phyloP scores from a whole-genome alignment of 2,797 vertebrate species.

The Phylloscopus collybita region DNA sequence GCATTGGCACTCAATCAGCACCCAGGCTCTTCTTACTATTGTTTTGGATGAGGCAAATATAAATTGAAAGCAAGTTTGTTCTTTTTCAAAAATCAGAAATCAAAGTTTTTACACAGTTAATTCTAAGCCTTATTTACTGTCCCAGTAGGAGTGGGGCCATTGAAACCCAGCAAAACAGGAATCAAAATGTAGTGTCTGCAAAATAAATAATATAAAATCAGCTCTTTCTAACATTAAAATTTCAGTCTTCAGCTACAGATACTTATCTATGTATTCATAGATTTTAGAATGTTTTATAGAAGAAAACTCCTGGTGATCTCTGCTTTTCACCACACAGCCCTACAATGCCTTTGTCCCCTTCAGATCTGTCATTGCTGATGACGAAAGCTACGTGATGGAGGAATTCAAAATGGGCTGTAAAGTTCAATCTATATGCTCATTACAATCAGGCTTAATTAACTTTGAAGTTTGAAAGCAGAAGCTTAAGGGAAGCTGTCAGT shows the following conservation, averaged over 20 bases:
- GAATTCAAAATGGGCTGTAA: neutral
- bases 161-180: neutral
- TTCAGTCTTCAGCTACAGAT: neutral
- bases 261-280: neutral
- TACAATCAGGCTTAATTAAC: neutral
- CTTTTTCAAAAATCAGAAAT: neutral
- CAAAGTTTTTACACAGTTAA: neutral
- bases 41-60: neutral
- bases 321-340: accelerated
- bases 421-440: neutral
- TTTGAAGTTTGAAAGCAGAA: neutral
- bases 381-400: neutral
- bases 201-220: neutral
- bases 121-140: neutral
- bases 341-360: neutral
- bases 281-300: neutral
- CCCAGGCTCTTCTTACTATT: neutral
- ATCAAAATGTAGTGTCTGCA: neutral
- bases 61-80: neutral
- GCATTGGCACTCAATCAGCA: neutral
- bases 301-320: neutral
- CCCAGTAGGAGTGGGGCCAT: neutral
- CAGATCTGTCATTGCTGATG: neutral
- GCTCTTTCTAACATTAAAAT: neutral
- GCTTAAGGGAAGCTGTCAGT: neutral